A percentile compares a stretch with the other conserved stretches of the same genome.
Conservation (phyloP, 92 coral and sea anemone species). For the Pocillopora meandrina region DNA sequence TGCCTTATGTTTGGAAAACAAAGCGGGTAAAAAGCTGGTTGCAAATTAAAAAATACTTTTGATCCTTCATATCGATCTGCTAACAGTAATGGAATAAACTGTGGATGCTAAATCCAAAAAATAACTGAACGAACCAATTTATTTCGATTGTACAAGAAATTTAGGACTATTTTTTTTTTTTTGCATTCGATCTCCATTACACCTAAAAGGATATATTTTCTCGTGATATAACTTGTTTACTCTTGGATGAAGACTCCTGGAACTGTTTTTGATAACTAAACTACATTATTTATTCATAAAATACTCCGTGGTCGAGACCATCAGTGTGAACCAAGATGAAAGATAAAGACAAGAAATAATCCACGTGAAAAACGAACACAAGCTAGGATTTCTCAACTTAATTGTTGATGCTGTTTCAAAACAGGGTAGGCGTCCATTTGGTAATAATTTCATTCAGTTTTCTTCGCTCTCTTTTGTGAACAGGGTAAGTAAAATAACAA, state of each 20-base stretch:
- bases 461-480: not conserved
- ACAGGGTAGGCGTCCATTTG: not conserved
- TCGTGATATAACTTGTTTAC: slow-evolving; percentile 14
- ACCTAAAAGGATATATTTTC: not conserved
- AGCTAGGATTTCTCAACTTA: no score
- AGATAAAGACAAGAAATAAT: not conserved
- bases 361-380: not conserved
- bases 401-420: not conserved
- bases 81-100: not conserved
- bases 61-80: no score
- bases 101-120: not conserved
- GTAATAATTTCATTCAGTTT: not conserved
- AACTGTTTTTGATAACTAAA: slow-evolving; percentile 6
- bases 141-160: not conserved
- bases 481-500: not conserved
- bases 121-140: not conserved
- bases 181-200: not conserved
- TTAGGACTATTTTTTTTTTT: not conserved
- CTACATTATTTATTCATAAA: slow-evolving; percentile 33
- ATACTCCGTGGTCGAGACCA: not conserved
- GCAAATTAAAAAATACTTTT: not conserved
- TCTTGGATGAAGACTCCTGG: not conserved
- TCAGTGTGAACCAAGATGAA: not conserved
- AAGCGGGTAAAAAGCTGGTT: slow-evolving; percentile 49
- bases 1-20: slow-evolving; percentile 20